phyloP scores from a whole-genome alignment of 1,140 invertebrate species.

The Sarcophaga peregrina region DNA sequence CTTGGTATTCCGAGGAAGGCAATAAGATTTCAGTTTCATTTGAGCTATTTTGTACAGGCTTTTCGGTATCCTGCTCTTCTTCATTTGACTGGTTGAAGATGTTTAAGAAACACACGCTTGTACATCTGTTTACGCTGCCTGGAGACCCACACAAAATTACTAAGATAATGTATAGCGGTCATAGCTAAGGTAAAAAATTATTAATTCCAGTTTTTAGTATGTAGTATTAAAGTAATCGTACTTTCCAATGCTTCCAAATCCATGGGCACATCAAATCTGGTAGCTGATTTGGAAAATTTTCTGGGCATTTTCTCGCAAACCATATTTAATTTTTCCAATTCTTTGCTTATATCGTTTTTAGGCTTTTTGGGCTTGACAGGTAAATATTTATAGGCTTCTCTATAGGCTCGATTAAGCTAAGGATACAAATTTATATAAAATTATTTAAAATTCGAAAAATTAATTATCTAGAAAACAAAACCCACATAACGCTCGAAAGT shows the following conservation, averaged over 20 bases:
- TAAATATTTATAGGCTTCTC: constrained; percentile 62
- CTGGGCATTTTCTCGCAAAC: constrained; percentile 67
- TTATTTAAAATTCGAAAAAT: not conserved
- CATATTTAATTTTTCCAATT: constrained; percentile 39
- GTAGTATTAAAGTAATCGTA: constrained; percentile 49
- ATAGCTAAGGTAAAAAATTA: constrained; percentile 65
- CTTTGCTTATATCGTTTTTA: not conserved
- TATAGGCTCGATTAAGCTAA: constrained; percentile 58
- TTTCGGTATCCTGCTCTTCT: constrained; percentile 44
- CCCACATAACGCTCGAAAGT: constrained; percentile 64
- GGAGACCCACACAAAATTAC: constrained; percentile 70
- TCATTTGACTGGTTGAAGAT: constrained; percentile 47
- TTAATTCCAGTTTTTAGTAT: constrained; percentile 9
- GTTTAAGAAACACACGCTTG: constrained; percentile 60
- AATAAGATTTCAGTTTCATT: constrained; percentile 50
- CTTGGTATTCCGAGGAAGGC: constrained; percentile 51
- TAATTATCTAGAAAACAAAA: not conserved
- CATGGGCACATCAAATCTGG: constrained; percentile 74
- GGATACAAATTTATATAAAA: not conserved
- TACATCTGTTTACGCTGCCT: constrained; percentile 72
- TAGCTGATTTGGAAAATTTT: constrained; percentile 72
- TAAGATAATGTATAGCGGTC: constrained; percentile 71
- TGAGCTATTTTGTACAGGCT: not conserved
- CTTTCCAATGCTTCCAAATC: constrained; percentile 69
- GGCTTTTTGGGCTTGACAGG: constrained; percentile 50